These are phyloP conservation scores for Lasioglossum morio DNA, from an alignment of 2,888 invertebrate genomes.

Conservation along the genomic window DNA sequence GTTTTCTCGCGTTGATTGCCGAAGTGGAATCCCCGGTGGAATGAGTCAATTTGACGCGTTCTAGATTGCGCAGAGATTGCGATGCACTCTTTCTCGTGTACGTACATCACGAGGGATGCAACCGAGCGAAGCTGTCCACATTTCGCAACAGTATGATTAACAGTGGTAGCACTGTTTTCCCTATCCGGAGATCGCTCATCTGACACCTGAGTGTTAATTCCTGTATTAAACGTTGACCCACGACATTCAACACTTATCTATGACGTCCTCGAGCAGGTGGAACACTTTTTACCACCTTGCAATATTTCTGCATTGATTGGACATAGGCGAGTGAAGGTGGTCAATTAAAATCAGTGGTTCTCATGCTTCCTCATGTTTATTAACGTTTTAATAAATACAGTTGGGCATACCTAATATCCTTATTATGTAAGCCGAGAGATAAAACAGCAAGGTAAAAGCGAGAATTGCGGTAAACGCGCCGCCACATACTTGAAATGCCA, in stretches of 20 bases:
- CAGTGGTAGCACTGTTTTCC: background rate
- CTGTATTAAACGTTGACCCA: background rate
- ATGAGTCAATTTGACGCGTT: constrained; percentile 35
- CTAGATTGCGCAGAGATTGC: constrained; percentile 43
- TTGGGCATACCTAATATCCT: background rate
- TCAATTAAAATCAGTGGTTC: background rate
- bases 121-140: background rate
- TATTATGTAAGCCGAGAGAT: background rate
- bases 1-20: constrained; percentile 13
- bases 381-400: background rate
- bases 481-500: background rate
- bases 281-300: background rate
- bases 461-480: background rate
- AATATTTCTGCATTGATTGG: background rate
- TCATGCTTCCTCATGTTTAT: constrained; percentile 12
- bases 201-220: background rate
- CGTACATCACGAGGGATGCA: background rate
- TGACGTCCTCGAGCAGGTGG: background rate
- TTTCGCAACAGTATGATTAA: constrained; percentile 38
- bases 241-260: background rate
- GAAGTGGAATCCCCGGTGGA: background rate
- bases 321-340: background rate
- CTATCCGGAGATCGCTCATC: background rate
- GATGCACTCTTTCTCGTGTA: background rate
- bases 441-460: background rate